Percentiles rank a stretch among this genome's conserved stretches.
Evolutionary conservation across 2,888 invertebrate species (phyloP).

Genomic region (Sepioteuthis lessoniana): DNA sequence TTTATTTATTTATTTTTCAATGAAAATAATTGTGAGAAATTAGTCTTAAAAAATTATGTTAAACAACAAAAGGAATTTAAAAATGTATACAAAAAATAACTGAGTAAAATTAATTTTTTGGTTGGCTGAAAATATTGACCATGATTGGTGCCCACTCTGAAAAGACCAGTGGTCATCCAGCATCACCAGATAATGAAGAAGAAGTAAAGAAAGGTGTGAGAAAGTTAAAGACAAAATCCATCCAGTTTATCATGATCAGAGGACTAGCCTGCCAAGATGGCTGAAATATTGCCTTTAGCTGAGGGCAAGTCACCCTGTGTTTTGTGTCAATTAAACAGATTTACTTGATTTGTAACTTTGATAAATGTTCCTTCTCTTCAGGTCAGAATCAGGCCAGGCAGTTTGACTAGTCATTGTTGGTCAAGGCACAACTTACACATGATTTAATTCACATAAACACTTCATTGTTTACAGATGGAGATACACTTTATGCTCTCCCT

Average conservation of each 20-base stretch:
- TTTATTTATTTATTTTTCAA: too few relatives aligned
- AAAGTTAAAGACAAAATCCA: background rate
- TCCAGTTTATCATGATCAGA: background rate
- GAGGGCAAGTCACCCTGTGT: background rate
- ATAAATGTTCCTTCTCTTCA: background rate
- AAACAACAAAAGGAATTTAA: background rate
- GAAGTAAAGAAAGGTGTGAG: background rate
- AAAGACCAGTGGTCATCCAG: background rate
- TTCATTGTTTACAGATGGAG: background rate
- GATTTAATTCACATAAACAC: background rate
- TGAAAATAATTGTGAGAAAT: too few relatives aligned
- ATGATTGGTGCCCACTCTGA: background rate
- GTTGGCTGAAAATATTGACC: background rate
- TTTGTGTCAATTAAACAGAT: constrained; percentile 33
- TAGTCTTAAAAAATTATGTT: background rate
- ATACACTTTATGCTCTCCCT: too few relatives aligned
- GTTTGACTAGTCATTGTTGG: background rate
- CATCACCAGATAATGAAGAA: background rate
- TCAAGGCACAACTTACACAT: background rate
- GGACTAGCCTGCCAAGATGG: background rate
- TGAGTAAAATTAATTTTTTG: background rate
- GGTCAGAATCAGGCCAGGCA: constrained; percentile 33
- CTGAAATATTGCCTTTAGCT: background rate
- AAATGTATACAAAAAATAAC: background rate
- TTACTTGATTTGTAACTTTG: background rate